These are phyloP conservation scores for Caradrina clavipalpis DNA, from an alignment of 2,888 invertebrate genomes.

Conservation along the genomic window DNA sequence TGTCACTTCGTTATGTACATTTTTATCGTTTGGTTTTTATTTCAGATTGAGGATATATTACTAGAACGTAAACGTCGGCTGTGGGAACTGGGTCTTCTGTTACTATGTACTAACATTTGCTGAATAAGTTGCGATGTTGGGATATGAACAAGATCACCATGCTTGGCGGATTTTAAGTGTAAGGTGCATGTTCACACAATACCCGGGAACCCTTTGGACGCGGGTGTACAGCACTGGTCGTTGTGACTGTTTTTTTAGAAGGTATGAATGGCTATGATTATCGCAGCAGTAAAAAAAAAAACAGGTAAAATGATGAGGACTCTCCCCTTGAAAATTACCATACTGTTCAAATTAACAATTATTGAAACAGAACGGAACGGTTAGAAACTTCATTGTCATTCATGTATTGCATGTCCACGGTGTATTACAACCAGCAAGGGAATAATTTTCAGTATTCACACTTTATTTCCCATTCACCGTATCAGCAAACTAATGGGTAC, in stretches of 20 bases:
- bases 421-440: constrained; percentile 1
- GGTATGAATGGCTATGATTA: neutral
- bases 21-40: constrained; percentile 28
- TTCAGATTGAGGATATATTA: constrained; percentile 26
- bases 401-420: constrained; percentile 15
- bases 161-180: neutral
- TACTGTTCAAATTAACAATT: neutral
- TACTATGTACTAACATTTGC: neutral
- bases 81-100: constrained; percentile 4
- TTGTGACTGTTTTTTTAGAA: no score
- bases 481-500: constrained; percentile 22
- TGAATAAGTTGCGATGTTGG: neutral
- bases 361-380: neutral
- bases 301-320: neutral
- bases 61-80: constrained; percentile 21
- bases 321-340: neutral
- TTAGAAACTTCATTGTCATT: constrained; percentile 10
- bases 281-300: neutral
- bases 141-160: neutral
- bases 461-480: constrained; percentile 25
- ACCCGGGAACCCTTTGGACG: neutral
- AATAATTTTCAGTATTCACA: constrained; percentile 19
- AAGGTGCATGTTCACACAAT: neutral
- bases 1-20: constrained; percentile 22
- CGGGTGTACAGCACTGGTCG: no score